phyloP scores from a whole-genome alignment of 2,797 vertebrate genomes.

The Poecilia gillii region DNA sequence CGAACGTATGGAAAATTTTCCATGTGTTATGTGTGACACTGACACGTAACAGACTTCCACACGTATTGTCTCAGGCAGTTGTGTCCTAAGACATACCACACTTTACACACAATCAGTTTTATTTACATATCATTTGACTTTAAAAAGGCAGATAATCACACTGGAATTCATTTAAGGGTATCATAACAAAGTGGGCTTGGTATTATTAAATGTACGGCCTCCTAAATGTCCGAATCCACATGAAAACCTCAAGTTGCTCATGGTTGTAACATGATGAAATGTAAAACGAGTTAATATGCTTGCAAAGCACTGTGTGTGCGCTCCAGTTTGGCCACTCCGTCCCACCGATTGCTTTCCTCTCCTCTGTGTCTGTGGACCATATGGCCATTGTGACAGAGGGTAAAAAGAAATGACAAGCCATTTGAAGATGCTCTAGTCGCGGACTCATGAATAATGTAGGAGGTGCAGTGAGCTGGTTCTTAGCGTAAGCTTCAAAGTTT shows the following conservation, averaged over 20 bases:
- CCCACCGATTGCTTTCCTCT: slow-evolving; percentile 48
- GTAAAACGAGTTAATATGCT: background rate
- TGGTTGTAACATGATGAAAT: background rate
- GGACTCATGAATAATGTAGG: slow-evolving; percentile 88
- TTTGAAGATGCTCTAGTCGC: slow-evolving; percentile 84
- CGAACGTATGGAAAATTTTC: background rate
- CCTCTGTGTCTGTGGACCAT: slow-evolving; percentile 71
- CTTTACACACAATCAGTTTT: background rate
- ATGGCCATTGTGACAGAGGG: slow-evolving; percentile 84
- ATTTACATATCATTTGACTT: background rate
- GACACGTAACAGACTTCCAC: background rate
- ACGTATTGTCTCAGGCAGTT: background rate
- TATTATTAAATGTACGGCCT: background rate
- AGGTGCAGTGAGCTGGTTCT: slow-evolving; percentile 80
- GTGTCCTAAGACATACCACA: background rate
- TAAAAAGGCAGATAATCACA: background rate
- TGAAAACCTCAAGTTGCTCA: background rate
- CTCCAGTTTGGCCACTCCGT: slow-evolving; percentile 57
- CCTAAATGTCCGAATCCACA: background rate
- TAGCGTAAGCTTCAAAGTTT: slow-evolving; percentile 82
- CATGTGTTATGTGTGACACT: background rate
- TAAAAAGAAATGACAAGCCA: slow-evolving; percentile 88
- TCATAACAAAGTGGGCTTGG: background rate
- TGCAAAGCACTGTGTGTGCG: slow-evolving; percentile 32
- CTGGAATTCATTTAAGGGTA: background rate